Base-by-base conservation (phyloP, 2,888 invertebrate genomes). In the Ditula angustiorana region DNA sequence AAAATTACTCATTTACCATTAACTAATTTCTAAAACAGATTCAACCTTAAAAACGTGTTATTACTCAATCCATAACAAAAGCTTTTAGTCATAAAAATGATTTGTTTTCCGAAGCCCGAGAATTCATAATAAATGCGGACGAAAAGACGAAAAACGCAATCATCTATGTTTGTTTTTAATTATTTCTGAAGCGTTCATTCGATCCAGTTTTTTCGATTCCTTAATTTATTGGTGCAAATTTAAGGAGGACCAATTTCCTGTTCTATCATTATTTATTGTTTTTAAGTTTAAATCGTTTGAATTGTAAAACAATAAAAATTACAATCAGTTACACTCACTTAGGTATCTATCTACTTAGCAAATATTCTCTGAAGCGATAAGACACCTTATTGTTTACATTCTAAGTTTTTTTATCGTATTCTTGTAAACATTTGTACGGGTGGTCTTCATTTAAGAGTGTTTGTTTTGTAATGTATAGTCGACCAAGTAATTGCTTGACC, bases 111-210 rank as follows among this genome's bases (percentile, higher is more conserved):
- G 1, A 24, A 47, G 24, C 11, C 0, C 19, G 10, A 7, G 5
- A 47, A 24, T 2, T 30, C 30, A 30, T 5, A 30, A 2, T 2
- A 30, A 37, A 13, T 13, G 2, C 35, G 35, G 13, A 16, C 5
- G 1, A 16, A 21, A 37, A 10, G 35, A 33, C n/a, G n/a, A 41
- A 2, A 46, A 35, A 58, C 11, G 5, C 28, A 66, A 70, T 69
- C 59, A 44, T 19, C 47, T 64, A 53, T 71, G 68, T 74, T 73
- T 72, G 67, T 57, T 67, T 71, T 71, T 71, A 69, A 71, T 74
- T 73, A 72, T 69, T 68, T 69, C 19, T 24, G 30, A 30, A 30
- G 13, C 30, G 44, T 37, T n/a, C n/a, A n/a, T n/a, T 65, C 47
- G 50, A 55, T 56, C 59, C 61, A 61, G n/a, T 58, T 58, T 64